Evolutionary conservation across 2,113 vertebrate genomes (phyloP).

Genomic region (Aythya baeri): DNA sequence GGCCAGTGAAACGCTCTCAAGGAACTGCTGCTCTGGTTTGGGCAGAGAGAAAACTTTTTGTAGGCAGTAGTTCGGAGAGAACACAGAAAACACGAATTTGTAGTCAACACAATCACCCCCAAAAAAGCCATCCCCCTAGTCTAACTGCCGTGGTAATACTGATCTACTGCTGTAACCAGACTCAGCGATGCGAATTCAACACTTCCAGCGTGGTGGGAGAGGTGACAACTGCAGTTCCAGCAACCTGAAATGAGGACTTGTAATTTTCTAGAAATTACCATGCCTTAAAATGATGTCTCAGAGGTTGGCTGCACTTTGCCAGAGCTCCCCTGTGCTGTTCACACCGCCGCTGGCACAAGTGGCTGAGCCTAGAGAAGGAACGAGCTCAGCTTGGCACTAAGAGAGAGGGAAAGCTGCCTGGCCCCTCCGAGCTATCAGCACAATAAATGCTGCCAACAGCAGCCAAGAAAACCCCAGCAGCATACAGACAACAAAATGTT

Average conservation of each 20-base stretch:
- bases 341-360: not conserved
- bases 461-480: not conserved
- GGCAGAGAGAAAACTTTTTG: not conserved
- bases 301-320: not conserved
- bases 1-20: not conserved
- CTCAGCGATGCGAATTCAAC: not conserved
- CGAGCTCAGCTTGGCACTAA: not conserved
- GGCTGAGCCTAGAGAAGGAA: not conserved
- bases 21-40: not conserved
- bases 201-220: not conserved
- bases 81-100: not conserved
- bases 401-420: not conserved
- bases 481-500: not conserved
- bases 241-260: not conserved
- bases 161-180: not conserved
- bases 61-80: not conserved
- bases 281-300: not conserved
- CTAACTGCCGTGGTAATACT: not conserved
- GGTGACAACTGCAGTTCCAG: not conserved
- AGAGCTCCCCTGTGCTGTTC: not conserved
- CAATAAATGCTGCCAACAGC: not conserved
- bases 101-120: not conserved
- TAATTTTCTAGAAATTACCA: not conserved
- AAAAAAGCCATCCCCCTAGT: not conserved
- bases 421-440: not conserved